Conservation (phyloP, 2,888 invertebrate genomes). For the Flexamia atlantica region DNA sequence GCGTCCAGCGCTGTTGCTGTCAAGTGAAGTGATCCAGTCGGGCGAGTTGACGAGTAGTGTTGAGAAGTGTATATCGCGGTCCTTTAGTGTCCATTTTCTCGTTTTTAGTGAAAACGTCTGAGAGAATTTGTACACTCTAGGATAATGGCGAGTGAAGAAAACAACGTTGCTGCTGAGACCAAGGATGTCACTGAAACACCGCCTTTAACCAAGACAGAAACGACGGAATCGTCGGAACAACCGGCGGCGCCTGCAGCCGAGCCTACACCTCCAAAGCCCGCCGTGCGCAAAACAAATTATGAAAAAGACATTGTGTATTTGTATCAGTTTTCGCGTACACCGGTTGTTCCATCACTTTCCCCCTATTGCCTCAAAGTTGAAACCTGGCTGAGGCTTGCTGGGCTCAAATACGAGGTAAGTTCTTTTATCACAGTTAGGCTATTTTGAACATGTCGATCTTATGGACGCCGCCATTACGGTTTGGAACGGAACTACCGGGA, state of each 20-base stretch:
- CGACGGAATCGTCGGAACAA: slow-evolving; percentile 66
- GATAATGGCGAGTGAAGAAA: slow-evolving; percentile 67
- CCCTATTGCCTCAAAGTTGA: slow-evolving; percentile 97
- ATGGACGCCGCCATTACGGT: slow-evolving; percentile 63
- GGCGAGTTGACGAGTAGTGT: slow-evolving; percentile 54
- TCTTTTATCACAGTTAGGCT: slow-evolving; percentile 43
- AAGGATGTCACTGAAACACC: slow-evolving; percentile 75
- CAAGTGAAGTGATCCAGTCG: slow-evolving; percentile 57
- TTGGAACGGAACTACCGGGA: slow-evolving; percentile 44
- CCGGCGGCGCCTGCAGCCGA: slow-evolving; percentile 69
- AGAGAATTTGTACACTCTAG: slow-evolving; percentile 63
- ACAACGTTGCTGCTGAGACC: slow-evolving; percentile 76
- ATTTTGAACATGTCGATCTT: slow-evolving; percentile 55
- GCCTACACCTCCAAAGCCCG: slow-evolving; percentile 79
- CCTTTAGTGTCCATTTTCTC: slow-evolving; percentile 65
- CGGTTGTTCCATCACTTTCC: slow-evolving; percentile 92
- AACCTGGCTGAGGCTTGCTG: slow-evolving; percentile 95
- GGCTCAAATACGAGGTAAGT: slow-evolving; percentile 96
- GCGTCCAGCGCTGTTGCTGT: slow-evolving; percentile 62
- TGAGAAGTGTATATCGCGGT: slow-evolving; percentile 52
- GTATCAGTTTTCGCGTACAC: slow-evolving; percentile 95
- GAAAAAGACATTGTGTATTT: slow-evolving; percentile 96
- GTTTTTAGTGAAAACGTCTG: slow-evolving; percentile 59
- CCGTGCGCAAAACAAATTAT: slow-evolving; percentile 92
- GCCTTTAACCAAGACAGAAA: slow-evolving; percentile 68